Evolutionary conservation across 2,888 invertebrate genomes (phyloP).

Genomic region (Endomychus coccineus): DNA sequence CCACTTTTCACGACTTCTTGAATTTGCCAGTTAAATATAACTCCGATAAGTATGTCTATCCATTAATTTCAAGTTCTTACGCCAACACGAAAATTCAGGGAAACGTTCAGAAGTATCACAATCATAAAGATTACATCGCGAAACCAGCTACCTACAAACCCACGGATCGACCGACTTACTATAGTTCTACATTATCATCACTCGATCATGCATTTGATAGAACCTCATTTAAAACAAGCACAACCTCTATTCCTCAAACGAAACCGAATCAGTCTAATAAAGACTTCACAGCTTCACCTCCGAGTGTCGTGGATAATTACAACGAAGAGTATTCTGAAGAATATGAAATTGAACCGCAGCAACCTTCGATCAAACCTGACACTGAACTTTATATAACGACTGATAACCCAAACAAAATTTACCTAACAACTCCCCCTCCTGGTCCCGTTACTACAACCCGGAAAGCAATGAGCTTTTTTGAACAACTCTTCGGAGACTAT

Average conservation of each 20-base stretch:
- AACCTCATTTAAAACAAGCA: conserved; percentile 22
- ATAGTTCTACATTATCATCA: conserved; percentile 21
- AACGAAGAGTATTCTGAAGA: conserved; percentile 33
- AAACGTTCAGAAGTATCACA: conserved; percentile 50
- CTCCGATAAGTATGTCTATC: conserved; percentile 60
- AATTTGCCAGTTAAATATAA: conserved; percentile 62
- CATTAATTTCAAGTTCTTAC: conserved; percentile 63
- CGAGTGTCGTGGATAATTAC: too few species aligned
- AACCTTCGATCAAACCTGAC: conserved; percentile 4
- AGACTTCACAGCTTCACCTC: too few species aligned
- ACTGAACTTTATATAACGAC: conserved; percentile 31
- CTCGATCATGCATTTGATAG: background rate
- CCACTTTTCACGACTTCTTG: conserved; percentile 61
- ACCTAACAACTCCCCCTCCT: conserved; percentile 19
- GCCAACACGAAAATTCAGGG: conserved; percentile 67
- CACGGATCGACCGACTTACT: conserved; percentile 39
- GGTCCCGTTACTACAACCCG: conserved; percentile 37
- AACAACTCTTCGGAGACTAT: conserved; percentile 42
- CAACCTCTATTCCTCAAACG: conserved; percentile 26
- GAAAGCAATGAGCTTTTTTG: conserved; percentile 40
- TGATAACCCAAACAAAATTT: conserved; percentile 22
- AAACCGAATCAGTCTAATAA: conserved; percentile 33
- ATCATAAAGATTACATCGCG: conserved; percentile 41
- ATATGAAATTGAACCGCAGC: conserved; percentile 26
- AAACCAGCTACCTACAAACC: conserved; percentile 38